Evolutionary conservation across 2,797 vertebrate species (phyloP), one percentile per base, ranked within the genome.

Genomic region (Setipinna tenuifilis): DNA sequence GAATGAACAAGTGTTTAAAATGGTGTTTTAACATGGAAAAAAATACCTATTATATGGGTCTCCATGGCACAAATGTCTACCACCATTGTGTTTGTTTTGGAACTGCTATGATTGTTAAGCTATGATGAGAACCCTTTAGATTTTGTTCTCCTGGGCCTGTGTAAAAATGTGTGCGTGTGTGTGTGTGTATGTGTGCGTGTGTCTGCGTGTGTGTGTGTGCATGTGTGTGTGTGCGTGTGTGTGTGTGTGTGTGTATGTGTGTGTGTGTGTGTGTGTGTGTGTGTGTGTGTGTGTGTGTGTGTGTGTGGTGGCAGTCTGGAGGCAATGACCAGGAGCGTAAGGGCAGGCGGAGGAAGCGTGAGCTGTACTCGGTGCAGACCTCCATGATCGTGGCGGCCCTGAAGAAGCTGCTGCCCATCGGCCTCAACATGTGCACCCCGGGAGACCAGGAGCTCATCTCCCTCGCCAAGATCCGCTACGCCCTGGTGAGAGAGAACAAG

Each of bases 381-480:
- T 99, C 98, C 41, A 93, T 99, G 90, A 99, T 99, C 50, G 96
- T 99, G 61, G 97, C 98, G 12, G 97, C 98, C 0, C 95, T 99
- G 93, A 99, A 99, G 95, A 99, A 99, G 92, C 95, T 99, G 97
- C 95, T 99, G 90, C 98, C 98, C 85, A 98, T 99, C 82, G 98
- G 98, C 86, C 93, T 99, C 92, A 99, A 99, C 92, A 98, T 99
- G 98, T 99, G 98, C 91, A 98, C 98, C 2, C 97, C 98, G 0
- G 98, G 98, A 71, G 98, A 99, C 92, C 98, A 99, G 95, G 97
- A 98, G 93, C 97, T 99, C 89, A 98, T 99, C 90, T 97, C 97
- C 23, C 91, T 99, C 19, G 98, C 98, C 83, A 99, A 99, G 92
- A 95, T 93, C 21, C 97, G 98, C 90, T 99, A 99, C 88, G 94